These are phyloP conservation scores for Melanostoma scalare DNA, from an alignment of 2,888 invertebrate species.

Conservation along the genomic window DNA sequence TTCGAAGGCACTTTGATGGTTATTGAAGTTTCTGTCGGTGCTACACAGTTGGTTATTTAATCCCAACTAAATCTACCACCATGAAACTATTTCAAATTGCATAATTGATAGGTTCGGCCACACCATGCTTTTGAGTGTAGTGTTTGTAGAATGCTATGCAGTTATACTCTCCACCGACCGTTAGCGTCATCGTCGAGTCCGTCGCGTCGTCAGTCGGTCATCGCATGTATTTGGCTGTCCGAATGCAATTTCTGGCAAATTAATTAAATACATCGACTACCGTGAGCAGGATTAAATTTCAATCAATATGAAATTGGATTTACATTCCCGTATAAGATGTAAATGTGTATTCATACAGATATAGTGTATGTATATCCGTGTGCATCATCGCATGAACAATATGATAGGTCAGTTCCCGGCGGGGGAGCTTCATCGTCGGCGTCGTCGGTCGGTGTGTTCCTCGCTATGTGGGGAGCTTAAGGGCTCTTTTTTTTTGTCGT, in stretches of 20 bases:
- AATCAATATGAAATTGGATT: constrained; percentile 71
- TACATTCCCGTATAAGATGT: constrained; percentile 37
- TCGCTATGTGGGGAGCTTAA: constrained; percentile 4
- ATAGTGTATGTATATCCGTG: background rate
- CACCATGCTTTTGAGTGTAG: constrained; percentile 6
- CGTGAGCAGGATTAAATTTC: constrained; percentile 71
- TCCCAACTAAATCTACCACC: constrained; percentile 62
- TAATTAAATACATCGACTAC: constrained; percentile 70
- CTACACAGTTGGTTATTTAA: constrained; percentile 56
- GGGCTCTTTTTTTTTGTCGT: background rate
- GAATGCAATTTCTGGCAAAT: constrained; percentile 70
- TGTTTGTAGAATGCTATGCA: background rate
- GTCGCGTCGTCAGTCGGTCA: background rate
- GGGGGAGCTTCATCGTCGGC: too few species aligned
- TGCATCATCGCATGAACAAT: constrained; percentile 8
- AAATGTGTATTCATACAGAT: background rate
- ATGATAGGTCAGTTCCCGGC: background rate
- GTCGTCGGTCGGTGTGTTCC: background rate
- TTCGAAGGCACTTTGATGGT: constrained; percentile 51
- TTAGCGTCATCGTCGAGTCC: background rate
- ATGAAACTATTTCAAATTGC: constrained; percentile 70
- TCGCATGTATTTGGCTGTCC: background rate
- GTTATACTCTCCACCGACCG: background rate
- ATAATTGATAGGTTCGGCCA: constrained; percentile 66
- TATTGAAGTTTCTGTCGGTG: constrained; percentile 53